A percentile compares a stretch with the other conserved stretches of the same genome.
phyloP scores from a whole-genome alignment of 2,113 vertebrate genomes.

The Megaceryle torquata region DNA sequence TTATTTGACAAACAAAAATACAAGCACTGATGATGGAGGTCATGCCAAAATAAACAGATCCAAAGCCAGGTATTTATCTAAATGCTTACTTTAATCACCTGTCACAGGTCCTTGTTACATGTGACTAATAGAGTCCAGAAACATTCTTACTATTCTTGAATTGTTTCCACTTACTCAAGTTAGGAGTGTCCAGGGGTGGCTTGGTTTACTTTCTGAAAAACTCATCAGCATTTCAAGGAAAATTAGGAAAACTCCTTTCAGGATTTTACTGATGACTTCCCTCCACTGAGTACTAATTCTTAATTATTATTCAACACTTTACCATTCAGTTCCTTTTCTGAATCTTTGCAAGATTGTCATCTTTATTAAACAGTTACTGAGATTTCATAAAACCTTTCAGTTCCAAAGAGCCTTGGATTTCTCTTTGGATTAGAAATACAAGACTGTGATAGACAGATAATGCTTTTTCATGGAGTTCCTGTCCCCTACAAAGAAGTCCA shows the following conservation, averaged over 20 bases:
- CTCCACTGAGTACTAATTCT: neutral
- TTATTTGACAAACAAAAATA: neutral
- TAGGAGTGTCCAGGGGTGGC: neutral
- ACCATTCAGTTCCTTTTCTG: neutral
- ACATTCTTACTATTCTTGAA: neutral
- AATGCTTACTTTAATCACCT: neutral
- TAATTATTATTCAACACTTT: neutral
- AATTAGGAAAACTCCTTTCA: neutral
- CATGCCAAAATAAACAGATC: neutral
- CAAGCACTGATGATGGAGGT: neutral
- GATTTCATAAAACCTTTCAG: neutral
- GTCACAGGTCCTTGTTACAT: neutral
- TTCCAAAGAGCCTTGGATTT: neutral
- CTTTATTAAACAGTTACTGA: neutral
- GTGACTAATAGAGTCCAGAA: neutral
- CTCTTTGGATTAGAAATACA: neutral
- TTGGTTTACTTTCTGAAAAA: neutral
- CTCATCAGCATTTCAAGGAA: neutral
- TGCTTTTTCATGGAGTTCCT: neutral
- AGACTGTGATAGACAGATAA: neutral
- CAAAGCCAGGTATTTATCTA: neutral
- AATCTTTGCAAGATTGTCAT: neutral
- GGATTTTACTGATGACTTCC: neutral
- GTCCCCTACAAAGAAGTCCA: neutral
- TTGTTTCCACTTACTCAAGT: neutral